Conservation (phyloP, 2,113 vertebrate genomes). For the Pterocles burchelli region DNA sequence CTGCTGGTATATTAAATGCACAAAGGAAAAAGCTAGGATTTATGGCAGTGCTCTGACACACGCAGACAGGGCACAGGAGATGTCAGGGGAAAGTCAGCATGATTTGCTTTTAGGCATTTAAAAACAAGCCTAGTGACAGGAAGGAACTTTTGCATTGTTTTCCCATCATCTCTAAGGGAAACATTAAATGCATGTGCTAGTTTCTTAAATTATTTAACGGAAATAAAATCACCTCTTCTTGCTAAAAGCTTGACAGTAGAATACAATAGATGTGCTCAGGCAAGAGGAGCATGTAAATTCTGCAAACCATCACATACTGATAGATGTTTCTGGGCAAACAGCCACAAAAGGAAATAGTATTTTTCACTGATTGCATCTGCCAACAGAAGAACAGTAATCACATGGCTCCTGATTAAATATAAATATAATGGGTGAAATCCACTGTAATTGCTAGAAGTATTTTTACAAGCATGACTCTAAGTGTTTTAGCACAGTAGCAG, state of each 20-base stretch:
- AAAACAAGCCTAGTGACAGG: neutral
- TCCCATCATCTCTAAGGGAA: neutral
- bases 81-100: neutral
- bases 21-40: neutral
- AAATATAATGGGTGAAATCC: slow-evolving; percentile 20
- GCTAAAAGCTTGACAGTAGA: slow-evolving; percentile 20
- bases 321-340: slow-evolving; percentile 50
- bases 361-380: slow-evolving; percentile 47
- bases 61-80: neutral
- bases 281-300: slow-evolving; percentile 1
- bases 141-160: slow-evolving; percentile 8
- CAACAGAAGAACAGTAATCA: slow-evolving; percentile 18
- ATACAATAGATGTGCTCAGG: slow-evolving; percentile 2
- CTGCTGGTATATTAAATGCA: neutral
- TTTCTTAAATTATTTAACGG: slow-evolving; percentile 46
- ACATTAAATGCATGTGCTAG: neutral
- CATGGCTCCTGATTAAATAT: slow-evolving; percentile 17
- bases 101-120: neutral
- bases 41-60: neutral
- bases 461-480: neutral
- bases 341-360: slow-evolving; percentile 53
- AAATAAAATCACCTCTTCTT: slow-evolving; percentile 34
- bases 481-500: neutral
- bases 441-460: neutral
- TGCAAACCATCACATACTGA: slow-evolving; percentile 13